Evolutionary conservation across 2,797 vertebrate genomes (phyloP).

Genomic region (Adrianichthys oophorus): DNA sequence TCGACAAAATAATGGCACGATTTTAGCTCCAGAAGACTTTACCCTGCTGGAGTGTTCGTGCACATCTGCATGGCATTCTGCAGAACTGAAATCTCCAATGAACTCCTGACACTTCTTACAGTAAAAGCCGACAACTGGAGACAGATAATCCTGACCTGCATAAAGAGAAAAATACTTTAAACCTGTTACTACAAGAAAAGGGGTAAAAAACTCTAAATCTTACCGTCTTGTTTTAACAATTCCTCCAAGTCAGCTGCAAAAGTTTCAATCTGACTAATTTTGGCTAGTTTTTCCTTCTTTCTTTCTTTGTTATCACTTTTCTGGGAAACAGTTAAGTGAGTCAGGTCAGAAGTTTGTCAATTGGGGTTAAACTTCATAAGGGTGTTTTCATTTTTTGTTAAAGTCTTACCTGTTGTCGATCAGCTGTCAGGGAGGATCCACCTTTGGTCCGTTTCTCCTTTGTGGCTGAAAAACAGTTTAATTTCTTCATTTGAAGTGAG

Average conservation of each 20-base stretch:
- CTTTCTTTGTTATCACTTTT: constrained; percentile 76
- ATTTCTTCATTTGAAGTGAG: constrained; percentile 1
- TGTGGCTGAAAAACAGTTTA: constrained; percentile 40
- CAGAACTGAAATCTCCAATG: constrained; percentile 86
- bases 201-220: neutral
- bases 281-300: constrained; percentile 79
- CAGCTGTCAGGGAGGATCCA: constrained; percentile 58
- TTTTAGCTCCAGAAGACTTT: constrained; percentile 3
- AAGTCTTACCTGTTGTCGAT: constrained; percentile 82
- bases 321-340: constrained; percentile 27
- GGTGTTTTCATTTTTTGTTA: neutral
- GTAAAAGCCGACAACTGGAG: constrained; percentile 91
- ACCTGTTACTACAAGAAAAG: neutral
- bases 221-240: constrained; percentile 90
- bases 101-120: constrained; percentile 93
- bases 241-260: constrained; percentile 87
- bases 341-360: neutral
- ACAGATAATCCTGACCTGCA: constrained; percentile 86
- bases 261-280: constrained; percentile 83
- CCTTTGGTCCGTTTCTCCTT: constrained; percentile 58
- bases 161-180: constrained; percentile 1
- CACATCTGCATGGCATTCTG: constrained; percentile 83
- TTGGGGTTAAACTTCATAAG: neutral
- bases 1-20: no score
- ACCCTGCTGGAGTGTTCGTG: constrained; percentile 82